Evolutionary conservation across 2,888 invertebrate genomes (phyloP).

Genomic region (Bugula neritina): DNA sequence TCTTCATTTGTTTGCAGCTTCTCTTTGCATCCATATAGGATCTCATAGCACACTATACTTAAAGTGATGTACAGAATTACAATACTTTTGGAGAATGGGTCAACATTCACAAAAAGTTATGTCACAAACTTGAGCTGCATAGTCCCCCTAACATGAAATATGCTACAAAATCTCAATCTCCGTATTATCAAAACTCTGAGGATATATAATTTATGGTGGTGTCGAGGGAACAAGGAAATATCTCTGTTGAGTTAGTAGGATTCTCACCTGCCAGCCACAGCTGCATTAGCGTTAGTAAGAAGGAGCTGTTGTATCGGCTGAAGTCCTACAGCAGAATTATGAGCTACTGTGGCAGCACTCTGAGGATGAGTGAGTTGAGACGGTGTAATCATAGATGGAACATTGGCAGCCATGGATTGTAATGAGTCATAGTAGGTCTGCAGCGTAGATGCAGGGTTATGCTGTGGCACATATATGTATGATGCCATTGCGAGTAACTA

Average conservation of each 20-base stretch:
- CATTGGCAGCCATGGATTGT: constrained; percentile 21
- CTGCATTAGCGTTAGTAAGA: neutral
- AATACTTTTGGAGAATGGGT: too few species aligned
- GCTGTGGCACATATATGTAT: constrained; percentile 23
- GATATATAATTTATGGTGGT: too few species aligned
- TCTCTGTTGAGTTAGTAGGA: neutral
- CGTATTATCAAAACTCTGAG: too few species aligned
- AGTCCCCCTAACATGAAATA: too few species aligned
- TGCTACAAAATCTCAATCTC: too few species aligned
- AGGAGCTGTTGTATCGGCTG: constrained; percentile 23
- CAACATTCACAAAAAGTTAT: too few species aligned
- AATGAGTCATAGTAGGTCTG: constrained; percentile 7
- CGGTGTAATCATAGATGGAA: neutral
- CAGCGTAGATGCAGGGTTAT: neutral
- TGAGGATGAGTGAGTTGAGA: constrained; percentile 7
- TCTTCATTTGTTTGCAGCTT: too few species aligned
- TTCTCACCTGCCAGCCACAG: constrained; percentile 21
- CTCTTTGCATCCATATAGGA: too few species aligned
- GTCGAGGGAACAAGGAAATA: too few species aligned
- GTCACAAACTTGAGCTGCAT: too few species aligned
- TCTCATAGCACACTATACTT: too few species aligned
- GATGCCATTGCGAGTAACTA: neutral
- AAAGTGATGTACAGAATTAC: too few species aligned
- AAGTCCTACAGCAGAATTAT: constrained; percentile 17
- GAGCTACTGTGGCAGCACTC: constrained; percentile 9